A percentile compares a stretch with the other conserved stretches of the same genome.
Conservation (phyloP, 2,113 vertebrate genomes). For the Rhipidura dahli region DNA sequence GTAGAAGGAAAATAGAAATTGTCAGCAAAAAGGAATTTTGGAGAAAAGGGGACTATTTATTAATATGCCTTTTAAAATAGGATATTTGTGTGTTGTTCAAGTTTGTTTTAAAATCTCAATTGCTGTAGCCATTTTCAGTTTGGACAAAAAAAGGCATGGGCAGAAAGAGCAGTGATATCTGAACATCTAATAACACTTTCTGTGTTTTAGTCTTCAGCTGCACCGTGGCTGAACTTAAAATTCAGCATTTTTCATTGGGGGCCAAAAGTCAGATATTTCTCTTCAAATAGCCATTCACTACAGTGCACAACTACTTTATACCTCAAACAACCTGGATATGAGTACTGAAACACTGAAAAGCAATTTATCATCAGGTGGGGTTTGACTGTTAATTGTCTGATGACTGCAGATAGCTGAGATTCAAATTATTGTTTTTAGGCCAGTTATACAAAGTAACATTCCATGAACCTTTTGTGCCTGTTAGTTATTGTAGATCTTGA, state of each 20-base stretch:
- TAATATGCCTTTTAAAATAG: neutral
- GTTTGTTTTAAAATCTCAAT: neutral
- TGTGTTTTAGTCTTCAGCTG: neutral
- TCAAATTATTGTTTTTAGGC: neutral
- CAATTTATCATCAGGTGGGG: neutral
- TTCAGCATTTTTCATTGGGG: neutral
- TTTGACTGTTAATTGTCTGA: neutral
- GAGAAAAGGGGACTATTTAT: neutral
- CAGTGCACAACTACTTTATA: neutral
- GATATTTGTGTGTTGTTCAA: neutral
- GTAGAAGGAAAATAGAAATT: neutral
- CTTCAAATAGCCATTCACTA: neutral
- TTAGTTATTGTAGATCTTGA: neutral
- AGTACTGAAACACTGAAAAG: neutral
- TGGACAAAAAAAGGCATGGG: neutral
- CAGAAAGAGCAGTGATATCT: neutral
- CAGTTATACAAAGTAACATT: neutral
- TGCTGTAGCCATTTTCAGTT: neutral
- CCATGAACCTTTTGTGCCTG: neutral
- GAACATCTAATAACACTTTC: neutral
- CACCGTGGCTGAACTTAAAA: neutral
- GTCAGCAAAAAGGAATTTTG: neutral
- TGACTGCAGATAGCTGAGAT: neutral
- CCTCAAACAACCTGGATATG: neutral
- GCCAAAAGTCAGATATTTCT: neutral